These are phyloP conservation scores for Gerris buenoi DNA, from an alignment of 1,140 invertebrate species.

Conservation along the genomic window DNA sequence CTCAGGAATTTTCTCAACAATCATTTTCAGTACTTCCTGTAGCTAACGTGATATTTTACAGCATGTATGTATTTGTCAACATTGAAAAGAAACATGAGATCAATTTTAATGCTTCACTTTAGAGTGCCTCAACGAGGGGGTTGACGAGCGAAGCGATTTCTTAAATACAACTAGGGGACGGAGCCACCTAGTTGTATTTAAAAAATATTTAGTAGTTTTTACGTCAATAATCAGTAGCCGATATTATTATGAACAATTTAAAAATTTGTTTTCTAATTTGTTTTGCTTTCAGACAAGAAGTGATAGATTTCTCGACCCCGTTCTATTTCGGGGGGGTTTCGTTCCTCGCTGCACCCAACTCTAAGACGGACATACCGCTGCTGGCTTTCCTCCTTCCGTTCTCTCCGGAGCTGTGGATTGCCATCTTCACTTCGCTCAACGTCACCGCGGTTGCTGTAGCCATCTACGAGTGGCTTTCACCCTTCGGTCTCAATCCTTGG, in stretches of 20 bases:
- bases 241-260: neutral
- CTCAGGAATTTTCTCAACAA: too few relatives aligned
- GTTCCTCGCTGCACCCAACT: slow-evolving; percentile 59
- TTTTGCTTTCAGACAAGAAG: slow-evolving; percentile 33
- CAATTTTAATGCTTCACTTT: too few relatives aligned
- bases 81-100: too few relatives aligned
- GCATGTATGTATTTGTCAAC: too few relatives aligned
- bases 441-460: slow-evolving; percentile 80
- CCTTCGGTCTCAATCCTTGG: slow-evolving; percentile 90
- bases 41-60: too few relatives aligned
- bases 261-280: neutral
- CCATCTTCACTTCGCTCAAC: slow-evolving; percentile 75
- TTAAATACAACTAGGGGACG: too few relatives aligned
- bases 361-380: slow-evolving; percentile 66
- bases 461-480: slow-evolving; percentile 83
- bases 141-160: too few relatives aligned
- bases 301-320: slow-evolving; percentile 78
- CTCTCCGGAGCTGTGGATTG: slow-evolving; percentile 77
- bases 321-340: slow-evolving; percentile 82
- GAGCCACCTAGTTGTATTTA: too few relatives aligned
- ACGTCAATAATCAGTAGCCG: neutral
- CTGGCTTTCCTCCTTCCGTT: slow-evolving; percentile 80
- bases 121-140: too few relatives aligned
- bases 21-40: too few relatives aligned
- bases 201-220: too few relatives aligned